Conservation (phyloP, 2,888 invertebrate genomes). For the Stenodera caucasica region DNA sequence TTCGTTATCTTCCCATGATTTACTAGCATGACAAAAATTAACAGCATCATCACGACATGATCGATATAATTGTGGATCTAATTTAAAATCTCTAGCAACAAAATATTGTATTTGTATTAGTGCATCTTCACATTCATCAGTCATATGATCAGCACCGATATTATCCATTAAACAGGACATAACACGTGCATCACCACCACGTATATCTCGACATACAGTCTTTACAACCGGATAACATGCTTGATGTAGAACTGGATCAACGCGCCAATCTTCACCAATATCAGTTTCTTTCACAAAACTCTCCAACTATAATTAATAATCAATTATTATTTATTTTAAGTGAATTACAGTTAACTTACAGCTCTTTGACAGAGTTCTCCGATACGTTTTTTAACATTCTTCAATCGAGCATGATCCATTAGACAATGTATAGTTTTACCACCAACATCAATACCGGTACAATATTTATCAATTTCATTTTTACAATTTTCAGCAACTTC, state of each 20-base stretch:
- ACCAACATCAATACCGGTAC: constrained; percentile 72
- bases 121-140: constrained; percentile 84
- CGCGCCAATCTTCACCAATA: constrained; percentile 93
- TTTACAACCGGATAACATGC: constrained; percentile 87
- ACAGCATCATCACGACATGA: constrained; percentile 88
- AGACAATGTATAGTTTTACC: constrained; percentile 94
- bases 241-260: constrained; percentile 86
- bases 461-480: constrained; percentile 77
- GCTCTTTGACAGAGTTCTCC: constrained; percentile 74
- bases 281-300: constrained; percentile 82
- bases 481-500: constrained; percentile 88
- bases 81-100: constrained; percentile 89
- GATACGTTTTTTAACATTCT: constrained; percentile 66
- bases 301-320: constrained; percentile 64
- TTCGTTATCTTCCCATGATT: constrained; percentile 68
- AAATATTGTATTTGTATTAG: constrained; percentile 97
- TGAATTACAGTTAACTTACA: constrained; percentile 52
- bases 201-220: constrained; percentile 71
- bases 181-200: constrained; percentile 77
- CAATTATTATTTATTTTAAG: no score
- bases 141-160: constrained; percentile 82
- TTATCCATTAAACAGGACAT: constrained; percentile 95
- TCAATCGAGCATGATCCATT: constrained; percentile 81
- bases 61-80: constrained; percentile 86
- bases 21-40: constrained; percentile 76